Evolutionary conservation across 2,113 vertebrate species (phyloP).

Genomic region (Hiodon alosoides): DNA sequence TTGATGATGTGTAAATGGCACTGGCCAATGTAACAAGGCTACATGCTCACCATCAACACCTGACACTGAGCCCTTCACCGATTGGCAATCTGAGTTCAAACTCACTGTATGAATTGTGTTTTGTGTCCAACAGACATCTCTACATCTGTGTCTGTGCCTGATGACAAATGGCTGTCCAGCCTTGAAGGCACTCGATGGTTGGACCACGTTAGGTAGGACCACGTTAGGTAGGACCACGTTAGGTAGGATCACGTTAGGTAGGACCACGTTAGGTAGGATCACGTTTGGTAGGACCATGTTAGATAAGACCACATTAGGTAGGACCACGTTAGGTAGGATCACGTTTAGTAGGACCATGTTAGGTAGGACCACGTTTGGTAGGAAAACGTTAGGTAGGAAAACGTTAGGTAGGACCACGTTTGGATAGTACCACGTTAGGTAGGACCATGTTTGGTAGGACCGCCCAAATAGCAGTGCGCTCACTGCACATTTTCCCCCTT

Average conservation of each 20-base stretch:
- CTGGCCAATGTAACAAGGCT: too few species aligned
- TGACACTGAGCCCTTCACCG: neutral
- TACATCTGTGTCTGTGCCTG: slow-evolving; percentile 62
- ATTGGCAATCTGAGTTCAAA: neutral
- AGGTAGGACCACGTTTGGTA: too few species aligned
- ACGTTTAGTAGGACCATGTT: neutral
- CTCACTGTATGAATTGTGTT: neutral
- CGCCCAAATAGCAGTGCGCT: too few species aligned
- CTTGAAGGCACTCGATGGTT: slow-evolving; percentile 86
- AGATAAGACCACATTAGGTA: slow-evolving; percentile 50
- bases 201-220: slow-evolving; percentile 74
- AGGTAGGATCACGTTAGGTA: neutral
- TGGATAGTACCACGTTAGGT: neutral
- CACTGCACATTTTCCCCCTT: neutral
- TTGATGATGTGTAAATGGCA: too few species aligned
- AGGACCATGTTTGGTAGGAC: too few species aligned
- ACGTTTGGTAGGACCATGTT: too few species aligned
- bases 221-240: neutral
- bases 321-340: slow-evolving; percentile 74
- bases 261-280: too few species aligned
- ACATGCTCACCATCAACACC: too few species aligned
- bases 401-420: slow-evolving; percentile 65
- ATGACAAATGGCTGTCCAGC: slow-evolving; percentile 89
- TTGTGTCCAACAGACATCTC: slow-evolving; percentile 64
- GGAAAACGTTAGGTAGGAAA: too few species aligned